Conservation (phyloP, 2,113 vertebrate genomes). For the Gallinago media region DNA sequence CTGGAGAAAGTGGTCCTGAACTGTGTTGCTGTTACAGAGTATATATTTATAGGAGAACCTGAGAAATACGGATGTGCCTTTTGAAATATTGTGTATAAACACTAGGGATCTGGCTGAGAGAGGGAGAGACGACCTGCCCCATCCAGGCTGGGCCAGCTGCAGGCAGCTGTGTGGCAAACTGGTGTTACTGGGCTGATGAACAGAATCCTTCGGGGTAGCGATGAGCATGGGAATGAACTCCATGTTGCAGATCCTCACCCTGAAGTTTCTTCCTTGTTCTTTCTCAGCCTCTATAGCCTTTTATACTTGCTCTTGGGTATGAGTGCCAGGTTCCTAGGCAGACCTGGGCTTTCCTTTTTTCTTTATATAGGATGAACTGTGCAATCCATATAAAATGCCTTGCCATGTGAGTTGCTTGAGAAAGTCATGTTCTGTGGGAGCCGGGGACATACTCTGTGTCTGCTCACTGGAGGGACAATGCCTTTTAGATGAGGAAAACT, state of each 20-base stretch:
- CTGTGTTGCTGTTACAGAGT: not conserved
- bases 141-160: not conserved
- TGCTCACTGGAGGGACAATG: not conserved
- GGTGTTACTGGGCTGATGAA: not conserved
- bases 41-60: not conserved
- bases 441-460: rapidly evolving
- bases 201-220: not conserved
- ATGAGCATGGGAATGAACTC: not conserved
- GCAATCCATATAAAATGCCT: not conserved
- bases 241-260: not conserved
- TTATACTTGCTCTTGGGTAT: not conserved
- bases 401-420: not conserved
- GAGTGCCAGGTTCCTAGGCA: not conserved
- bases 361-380: not conserved
- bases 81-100: not conserved
- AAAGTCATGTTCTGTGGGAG: not conserved
- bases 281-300: not conserved
- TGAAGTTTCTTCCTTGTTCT: not conserved
- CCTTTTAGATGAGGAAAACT: not conserved
- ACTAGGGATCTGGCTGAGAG: not conserved
- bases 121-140: not conserved
- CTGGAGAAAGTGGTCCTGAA: not conserved
- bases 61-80: not conserved
- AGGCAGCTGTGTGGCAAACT: not conserved
- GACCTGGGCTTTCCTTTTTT: not conserved